These are phyloP conservation scores for Cremastobaeus sp. DNA, from an alignment of 2,888 invertebrate genomes.

Conservation along the genomic window DNA sequence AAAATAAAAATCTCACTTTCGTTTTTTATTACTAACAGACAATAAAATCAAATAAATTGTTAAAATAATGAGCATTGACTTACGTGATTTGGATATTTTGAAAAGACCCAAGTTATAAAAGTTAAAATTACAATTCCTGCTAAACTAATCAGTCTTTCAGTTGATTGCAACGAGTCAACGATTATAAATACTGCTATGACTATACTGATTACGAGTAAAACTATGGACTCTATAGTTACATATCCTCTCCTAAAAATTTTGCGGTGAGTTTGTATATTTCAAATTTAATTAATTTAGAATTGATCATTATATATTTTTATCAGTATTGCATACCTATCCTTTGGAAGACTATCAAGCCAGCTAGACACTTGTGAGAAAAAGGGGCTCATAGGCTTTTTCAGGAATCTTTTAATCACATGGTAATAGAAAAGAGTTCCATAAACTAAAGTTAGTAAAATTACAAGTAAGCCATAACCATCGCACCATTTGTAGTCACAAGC, in stretches of 20 bases:
- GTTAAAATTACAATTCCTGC: slow-evolving; percentile 84
- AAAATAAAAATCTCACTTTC: too few relatives aligned
- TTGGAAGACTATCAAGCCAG: background rate
- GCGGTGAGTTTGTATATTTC: too few relatives aligned
- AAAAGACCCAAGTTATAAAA: slow-evolving; percentile 82
- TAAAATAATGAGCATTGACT: slow-evolving; percentile 60
- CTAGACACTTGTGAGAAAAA: background rate
- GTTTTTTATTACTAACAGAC: slow-evolving; percentile 4
- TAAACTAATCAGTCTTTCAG: slow-evolving; percentile 83
- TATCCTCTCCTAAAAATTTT: too few relatives aligned
- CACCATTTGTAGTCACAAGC: too few relatives aligned
- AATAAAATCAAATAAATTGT: background rate
- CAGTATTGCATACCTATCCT: too few relatives aligned
- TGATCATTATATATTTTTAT: too few relatives aligned
- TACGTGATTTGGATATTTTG: slow-evolving; percentile 81
- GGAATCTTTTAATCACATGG: slow-evolving; percentile 12
- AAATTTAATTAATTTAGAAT: too few relatives aligned
- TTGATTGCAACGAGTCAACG: slow-evolving; percentile 81
- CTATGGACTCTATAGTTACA: slow-evolving; percentile 72
- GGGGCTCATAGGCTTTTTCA: background rate
- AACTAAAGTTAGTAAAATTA: slow-evolving; percentile 8
- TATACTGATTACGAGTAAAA: slow-evolving; percentile 75
- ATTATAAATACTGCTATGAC: slow-evolving; percentile 81
- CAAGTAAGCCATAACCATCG: slow-evolving; percentile 22
- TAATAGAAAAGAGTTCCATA: slow-evolving; percentile 20